Evolutionary conservation across 2,113 vertebrate species (phyloP).

Genomic region (Dasyprocta punctata): DNA sequence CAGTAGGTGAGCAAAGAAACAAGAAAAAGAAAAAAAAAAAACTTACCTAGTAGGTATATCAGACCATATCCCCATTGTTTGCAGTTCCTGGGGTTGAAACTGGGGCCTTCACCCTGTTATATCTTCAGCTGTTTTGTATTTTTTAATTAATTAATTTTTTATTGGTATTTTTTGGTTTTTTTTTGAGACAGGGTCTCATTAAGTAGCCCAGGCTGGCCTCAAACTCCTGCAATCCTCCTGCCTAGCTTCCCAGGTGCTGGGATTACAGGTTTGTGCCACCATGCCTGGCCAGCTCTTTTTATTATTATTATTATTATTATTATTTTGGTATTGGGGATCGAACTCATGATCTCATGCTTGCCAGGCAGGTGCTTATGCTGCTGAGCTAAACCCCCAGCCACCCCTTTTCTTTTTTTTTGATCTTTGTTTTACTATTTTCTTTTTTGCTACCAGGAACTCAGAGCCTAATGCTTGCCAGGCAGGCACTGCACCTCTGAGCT

Average conservation of each 20-base stretch:
- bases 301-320: too few relatives aligned
- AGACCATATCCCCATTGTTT: background rate
- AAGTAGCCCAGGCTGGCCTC: too few relatives aligned
- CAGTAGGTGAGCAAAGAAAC: slow-evolving; percentile 56
- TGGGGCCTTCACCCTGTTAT: background rate
- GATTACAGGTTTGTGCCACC: too few relatives aligned
- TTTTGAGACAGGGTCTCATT: background rate
- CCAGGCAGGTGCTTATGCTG: too few relatives aligned
- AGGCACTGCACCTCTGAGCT: background rate
- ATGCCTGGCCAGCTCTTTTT: too few relatives aligned
- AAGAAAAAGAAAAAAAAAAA: slow-evolving; percentile 56
- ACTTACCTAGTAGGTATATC: slow-evolving; percentile 2
- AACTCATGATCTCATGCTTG: too few relatives aligned
- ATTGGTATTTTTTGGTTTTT: background rate
- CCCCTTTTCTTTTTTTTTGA: too few relatives aligned
- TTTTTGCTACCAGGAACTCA: background rate
- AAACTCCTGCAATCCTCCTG: too few relatives aligned
- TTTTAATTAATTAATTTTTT: too few relatives aligned
- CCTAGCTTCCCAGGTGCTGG: too few relatives aligned
- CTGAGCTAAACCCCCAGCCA: too few relatives aligned
- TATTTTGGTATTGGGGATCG: too few relatives aligned
- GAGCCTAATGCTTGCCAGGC: background rate
- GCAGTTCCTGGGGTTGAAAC: background rate
- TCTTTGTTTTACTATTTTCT: background rate
- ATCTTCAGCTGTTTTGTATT: background rate